Percentiles rank a stretch among this genome's conserved stretches.
These are phyloP conservation scores for Drosophila ficusphila DNA, from an alignment of 1,140 invertebrate species.

Conservation along the genomic window DNA sequence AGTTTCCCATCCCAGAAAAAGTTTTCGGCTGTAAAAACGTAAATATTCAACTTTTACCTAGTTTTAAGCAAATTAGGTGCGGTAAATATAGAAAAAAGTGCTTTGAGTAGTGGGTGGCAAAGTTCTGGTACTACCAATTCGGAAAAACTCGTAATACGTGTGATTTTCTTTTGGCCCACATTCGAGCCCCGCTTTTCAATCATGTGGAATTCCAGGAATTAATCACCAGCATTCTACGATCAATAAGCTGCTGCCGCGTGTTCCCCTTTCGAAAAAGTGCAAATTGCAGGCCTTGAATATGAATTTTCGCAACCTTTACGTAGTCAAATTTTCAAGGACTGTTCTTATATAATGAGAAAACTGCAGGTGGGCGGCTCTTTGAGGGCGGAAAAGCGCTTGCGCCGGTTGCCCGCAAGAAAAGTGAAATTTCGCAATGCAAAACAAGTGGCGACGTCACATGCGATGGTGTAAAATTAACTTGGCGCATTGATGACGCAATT, in stretches of 20 bases:
- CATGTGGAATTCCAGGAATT: conserved; percentile 32
- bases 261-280: not conserved
- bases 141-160: not conserved
- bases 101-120: not conserved
- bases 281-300: not conserved
- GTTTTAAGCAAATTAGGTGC: conserved; percentile 13
- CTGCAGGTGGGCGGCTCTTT: conserved; percentile 36
- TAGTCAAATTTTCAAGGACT: conserved; percentile 24
- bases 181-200: not conserved
- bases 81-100: not conserved
- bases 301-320: not conserved
- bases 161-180: conserved; percentile 1
- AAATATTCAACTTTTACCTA: conserved; percentile 31
- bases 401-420: conserved; percentile 25
- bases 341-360: conserved; percentile 41
- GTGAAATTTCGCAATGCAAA: conserved; percentile 43
- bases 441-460: conserved; percentile 47
- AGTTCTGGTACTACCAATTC: not conserved
- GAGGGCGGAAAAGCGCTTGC: conserved; percentile 42
- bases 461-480: conserved; percentile 36
- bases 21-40: conserved; percentile 38
- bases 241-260: conserved; percentile 14
- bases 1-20: not conserved
- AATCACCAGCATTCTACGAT: not conserved
- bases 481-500: conserved; percentile 70